Conservation (phyloP, 2,888 invertebrate genomes). For the Myopa tessellatipennis region DNA sequence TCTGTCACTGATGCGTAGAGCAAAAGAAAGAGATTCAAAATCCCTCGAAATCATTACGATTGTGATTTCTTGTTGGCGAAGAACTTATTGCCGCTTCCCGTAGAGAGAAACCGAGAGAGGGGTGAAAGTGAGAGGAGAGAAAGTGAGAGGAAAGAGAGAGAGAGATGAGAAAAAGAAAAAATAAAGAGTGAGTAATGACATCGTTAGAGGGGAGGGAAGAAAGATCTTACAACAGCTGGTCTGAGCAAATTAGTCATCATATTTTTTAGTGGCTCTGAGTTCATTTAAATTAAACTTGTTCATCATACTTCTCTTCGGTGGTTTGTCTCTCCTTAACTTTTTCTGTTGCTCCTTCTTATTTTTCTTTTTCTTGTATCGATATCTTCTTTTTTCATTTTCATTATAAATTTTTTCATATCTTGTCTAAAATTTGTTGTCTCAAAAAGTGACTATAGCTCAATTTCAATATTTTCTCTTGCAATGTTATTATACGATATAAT, state of each 20-base stretch:
- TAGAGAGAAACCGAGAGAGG: not conserved
- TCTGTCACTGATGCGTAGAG: slow-evolving; percentile 2
- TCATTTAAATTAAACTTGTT: slow-evolving; percentile 13
- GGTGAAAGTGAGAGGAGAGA: not conserved
- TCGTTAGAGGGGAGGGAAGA: not conserved
- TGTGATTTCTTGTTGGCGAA: not conserved
- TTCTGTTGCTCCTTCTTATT: not conserved
- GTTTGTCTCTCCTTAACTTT: not conserved
- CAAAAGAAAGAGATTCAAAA: not conserved
- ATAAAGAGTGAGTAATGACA: not conserved
- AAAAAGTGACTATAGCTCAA: too few species aligned
- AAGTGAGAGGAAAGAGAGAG: not conserved
- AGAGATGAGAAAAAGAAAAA: not conserved
- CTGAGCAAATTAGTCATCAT: slow-evolving; percentile 13
- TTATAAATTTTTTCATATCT: too few species aligned
- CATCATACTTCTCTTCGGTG: not conserved
- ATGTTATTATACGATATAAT: too few species aligned
- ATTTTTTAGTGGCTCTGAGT: slow-evolving; percentile 13
- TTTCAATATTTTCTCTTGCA: too few species aligned
- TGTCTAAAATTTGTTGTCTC: too few species aligned
- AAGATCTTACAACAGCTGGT: slow-evolving; percentile 5
- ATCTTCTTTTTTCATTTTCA: too few species aligned
- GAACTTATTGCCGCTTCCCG: not conserved
- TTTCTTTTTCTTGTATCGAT: not conserved
- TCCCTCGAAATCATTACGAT: not conserved